Evolutionary conservation across 2,888 invertebrate species (phyloP).

Genomic region (Magallana nippona): DNA sequence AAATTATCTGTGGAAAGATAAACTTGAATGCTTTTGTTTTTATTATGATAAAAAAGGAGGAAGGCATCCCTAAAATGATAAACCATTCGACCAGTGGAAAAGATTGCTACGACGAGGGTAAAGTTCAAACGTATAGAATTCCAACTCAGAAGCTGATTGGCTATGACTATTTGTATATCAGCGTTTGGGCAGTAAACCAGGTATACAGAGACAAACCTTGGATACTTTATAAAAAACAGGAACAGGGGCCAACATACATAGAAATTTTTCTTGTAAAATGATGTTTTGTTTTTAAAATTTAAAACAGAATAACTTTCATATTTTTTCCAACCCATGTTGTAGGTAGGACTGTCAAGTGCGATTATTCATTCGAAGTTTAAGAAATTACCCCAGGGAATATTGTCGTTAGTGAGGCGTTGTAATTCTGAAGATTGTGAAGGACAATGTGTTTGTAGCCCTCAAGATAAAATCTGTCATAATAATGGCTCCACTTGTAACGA

Average conservation of each 20-base stretch:
- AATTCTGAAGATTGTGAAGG: constrained; percentile 54
- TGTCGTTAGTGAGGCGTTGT: constrained; percentile 56
- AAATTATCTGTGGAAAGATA: background rate
- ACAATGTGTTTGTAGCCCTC: constrained; percentile 61
- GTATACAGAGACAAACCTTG: background rate
- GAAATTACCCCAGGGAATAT: constrained; percentile 48
- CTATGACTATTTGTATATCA: constrained; percentile 38
- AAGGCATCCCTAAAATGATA: background rate
- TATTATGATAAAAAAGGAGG: background rate
- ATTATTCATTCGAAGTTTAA: constrained; percentile 55
- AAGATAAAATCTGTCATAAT: constrained; percentile 51
- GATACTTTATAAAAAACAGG: no score
- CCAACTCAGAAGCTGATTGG: constrained; percentile 34
- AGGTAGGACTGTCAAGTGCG: constrained; percentile 56
- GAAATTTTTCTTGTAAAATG: no score
- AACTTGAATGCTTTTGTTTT: background rate
- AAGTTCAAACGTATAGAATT: constrained; percentile 43
- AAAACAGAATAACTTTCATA: no score
- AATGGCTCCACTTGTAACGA: constrained; percentile 26
- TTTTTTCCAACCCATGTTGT: background rate
- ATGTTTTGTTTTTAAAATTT: no score
- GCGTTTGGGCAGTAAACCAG: constrained; percentile 47
- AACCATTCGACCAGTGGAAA: background rate
- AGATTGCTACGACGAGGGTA: constrained; percentile 44
- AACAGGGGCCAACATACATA: no score